These are phyloP conservation scores for Scomber scombrus DNA, from an alignment of 2,113 vertebrate genomes.

Conservation along the genomic window DNA sequence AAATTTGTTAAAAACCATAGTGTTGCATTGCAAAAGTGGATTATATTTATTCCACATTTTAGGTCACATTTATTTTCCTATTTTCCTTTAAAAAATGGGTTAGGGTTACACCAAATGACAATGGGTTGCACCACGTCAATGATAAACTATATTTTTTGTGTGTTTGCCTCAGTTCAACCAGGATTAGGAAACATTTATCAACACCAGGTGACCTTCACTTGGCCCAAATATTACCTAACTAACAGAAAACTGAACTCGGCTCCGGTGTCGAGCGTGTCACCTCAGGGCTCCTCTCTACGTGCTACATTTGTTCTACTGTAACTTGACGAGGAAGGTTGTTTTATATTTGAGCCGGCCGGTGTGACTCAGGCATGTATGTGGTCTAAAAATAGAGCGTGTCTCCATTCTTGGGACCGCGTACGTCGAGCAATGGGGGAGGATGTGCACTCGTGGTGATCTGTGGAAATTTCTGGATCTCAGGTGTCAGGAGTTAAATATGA, in stretches of 20 bases:
- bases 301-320: constrained; percentile 33
- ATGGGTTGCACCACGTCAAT: too few species aligned
- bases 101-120: too few species aligned
- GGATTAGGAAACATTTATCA: constrained; percentile 5
- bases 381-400: constrained; percentile 62
- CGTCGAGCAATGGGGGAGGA: constrained; percentile 13
- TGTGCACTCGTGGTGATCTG: background rate
- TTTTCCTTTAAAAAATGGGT: too few species aligned
- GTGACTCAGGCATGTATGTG: constrained; percentile 36
- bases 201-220: background rate
- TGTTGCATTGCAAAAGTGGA: too few species aligned
- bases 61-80: too few species aligned
- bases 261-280: background rate
- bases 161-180: constrained; percentile 10
- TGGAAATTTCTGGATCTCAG: constrained; percentile 36
- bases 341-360: constrained; percentile 25
- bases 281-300: background rate
- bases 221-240: background rate
- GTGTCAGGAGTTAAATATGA: background rate
- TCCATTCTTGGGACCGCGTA: constrained; percentile 23
- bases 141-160: background rate
- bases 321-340: constrained; percentile 19
- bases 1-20: too few species aligned
- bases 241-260: background rate
- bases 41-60: too few species aligned